Evolutionary conservation across 2,113 vertebrate species (phyloP).

Genomic region (Triplophysa dalaica): DNA sequence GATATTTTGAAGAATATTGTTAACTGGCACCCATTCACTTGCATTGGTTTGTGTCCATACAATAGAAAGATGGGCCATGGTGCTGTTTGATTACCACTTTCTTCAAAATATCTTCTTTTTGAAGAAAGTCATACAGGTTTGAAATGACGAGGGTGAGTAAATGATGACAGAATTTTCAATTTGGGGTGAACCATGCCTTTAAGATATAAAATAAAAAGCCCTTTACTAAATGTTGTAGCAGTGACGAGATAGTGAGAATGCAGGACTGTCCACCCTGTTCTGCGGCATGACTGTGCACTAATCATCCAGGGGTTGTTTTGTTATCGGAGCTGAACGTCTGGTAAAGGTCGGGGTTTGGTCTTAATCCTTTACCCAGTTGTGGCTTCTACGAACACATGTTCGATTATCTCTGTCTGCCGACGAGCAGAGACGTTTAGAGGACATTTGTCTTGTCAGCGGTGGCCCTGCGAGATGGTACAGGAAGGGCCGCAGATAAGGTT

Average conservation of each 20-base stretch:
- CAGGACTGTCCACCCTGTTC: conserved; percentile 19
- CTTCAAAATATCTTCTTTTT: too few relatives aligned
- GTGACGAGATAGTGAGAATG: background rate
- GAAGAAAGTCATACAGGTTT: too few relatives aligned
- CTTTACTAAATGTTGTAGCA: background rate
- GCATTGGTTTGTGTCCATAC: too few relatives aligned
- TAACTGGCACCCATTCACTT: too few relatives aligned
- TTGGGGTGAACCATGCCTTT: background rate
- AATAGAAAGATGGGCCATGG: too few relatives aligned
- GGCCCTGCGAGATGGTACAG: conserved; percentile 31
- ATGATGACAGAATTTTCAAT: too few relatives aligned
- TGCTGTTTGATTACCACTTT: too few relatives aligned
- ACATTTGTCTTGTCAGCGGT: conserved; percentile 26
- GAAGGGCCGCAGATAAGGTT: conserved; percentile 63
- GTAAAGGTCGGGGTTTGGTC: background rate
- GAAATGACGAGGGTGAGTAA: too few relatives aligned
- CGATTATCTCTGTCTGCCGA: conserved; percentile 13
- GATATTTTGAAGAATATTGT: too few relatives aligned
- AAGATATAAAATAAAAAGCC: conserved; percentile 12
- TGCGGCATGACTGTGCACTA: conserved; percentile 13
- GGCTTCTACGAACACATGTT: conserved; percentile 6
- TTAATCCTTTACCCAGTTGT: conserved; percentile 19
- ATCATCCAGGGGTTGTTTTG: conserved; percentile 21
- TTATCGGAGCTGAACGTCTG: conserved; percentile 29
- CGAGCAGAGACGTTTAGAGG: conserved; percentile 35